A percentile compares a stretch with the other conserved stretches of the same genome.
Conservation (phyloP, 2,113 vertebrate genomes). For the Grus americana region DNA sequence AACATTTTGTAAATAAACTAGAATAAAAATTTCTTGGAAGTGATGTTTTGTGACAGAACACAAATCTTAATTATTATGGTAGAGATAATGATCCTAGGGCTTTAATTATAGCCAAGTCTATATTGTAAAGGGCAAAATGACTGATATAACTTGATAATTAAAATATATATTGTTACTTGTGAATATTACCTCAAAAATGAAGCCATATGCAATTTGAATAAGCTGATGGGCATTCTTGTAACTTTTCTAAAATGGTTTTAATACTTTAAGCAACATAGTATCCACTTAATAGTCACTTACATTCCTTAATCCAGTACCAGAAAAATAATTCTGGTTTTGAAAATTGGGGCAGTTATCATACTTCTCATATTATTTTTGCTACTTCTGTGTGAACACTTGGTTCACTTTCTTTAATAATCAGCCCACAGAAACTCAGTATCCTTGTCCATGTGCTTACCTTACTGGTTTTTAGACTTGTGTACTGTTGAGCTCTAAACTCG, state of each 20-base stretch:
- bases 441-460: neutral
- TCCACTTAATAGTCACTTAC: neutral
- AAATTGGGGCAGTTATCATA: neutral
- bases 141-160: neutral
- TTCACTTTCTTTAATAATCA: neutral
- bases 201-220: neutral
- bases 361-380: neutral
- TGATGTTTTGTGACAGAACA: neutral
- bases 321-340: neutral
- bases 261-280: neutral
- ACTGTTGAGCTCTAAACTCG: neutral
- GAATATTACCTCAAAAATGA: neutral
- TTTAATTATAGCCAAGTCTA: neutral
- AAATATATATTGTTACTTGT: neutral
- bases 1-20: neutral
- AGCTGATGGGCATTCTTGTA: neutral
- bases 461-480: neutral
- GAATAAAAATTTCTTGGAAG: neutral
- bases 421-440: neutral
- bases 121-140: neutral
- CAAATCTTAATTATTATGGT: neutral
- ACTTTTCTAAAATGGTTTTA: neutral
- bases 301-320: neutral
- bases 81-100: neutral
- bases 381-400: neutral